Evolutionary conservation across 1,140 invertebrate genomes (phyloP), one percentile per base, ranked within the genome.

Genomic region (Drosophila guanche): DNA sequence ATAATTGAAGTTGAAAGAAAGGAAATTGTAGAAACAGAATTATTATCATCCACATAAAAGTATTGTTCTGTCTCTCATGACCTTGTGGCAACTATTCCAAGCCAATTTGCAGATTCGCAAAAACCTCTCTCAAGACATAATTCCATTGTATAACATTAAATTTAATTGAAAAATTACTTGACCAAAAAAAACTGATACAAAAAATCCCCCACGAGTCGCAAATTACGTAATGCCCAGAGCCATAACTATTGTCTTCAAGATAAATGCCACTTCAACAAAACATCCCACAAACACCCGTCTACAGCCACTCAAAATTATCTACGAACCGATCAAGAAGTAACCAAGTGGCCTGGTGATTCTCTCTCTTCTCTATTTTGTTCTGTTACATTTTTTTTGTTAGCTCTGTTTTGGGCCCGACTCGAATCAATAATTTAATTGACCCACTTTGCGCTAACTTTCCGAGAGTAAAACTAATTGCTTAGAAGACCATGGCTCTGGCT

Each of bases 351-450:
- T 23, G 22, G 29, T n/a, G 53, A 25, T 33, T 47, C 29, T 47
- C 6, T 20, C 47, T 47, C n/a, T 33, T 47, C n/a, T 33, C 20
- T 37, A 3, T 8, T 40, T 7, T 37, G 10, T 27, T 14, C 6
- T 20, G 16, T 20, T 20, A 20, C n/a, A n/a, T n/a, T 52, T 29
- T 42, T 33, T 29, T 14, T 40, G 12, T 41, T 45, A 1, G 57
- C 47, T 62, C 12, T 14, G 14, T 50, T 69, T 16, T 29, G 22
- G 25, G 12, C 69, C 46, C 27, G 47, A 48, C 67, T 27, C 37
- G 52, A 74, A 74, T 74, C 69, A 65, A 73, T 74, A 74, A 74
- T 65, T 58, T 73, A 65, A 74, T 74, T 74, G 71, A 74, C 71
- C 71, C 60, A 74, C 69, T 74, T 74, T 55, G 14, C 10, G 7